Percentiles rank a stretch among this genome's conserved stretches.
phyloP scores from a whole-genome alignment of 2,888 invertebrate species.

The Calameuta idolon region DNA sequence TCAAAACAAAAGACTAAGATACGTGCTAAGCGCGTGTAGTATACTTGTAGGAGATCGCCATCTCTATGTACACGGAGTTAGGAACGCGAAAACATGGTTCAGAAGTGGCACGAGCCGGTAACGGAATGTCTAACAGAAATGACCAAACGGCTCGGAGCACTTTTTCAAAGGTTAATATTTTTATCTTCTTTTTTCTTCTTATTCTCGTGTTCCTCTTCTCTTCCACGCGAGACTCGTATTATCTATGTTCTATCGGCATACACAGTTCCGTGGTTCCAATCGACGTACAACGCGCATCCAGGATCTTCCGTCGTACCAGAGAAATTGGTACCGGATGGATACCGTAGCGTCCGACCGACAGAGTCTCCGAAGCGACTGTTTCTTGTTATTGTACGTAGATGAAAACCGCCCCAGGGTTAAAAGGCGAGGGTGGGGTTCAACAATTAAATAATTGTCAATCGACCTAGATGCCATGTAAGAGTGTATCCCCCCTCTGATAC shows the following conservation, averaged over 20 bases:
- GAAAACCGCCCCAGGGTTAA: constrained; percentile 8
- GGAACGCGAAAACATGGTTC: neutral
- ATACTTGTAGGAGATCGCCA: neutral
- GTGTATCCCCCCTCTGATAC: too few species aligned
- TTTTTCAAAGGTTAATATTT: constrained; percentile 25
- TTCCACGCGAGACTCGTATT: too few species aligned
- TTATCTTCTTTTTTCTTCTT: neutral
- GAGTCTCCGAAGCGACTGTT: too few species aligned
- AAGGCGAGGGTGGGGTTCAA: constrained; percentile 25
- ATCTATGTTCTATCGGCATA: too few species aligned
- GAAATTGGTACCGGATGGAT: too few species aligned
- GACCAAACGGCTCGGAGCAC: constrained; percentile 32
- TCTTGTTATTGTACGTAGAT: too few species aligned
- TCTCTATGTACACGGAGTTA: neutral
- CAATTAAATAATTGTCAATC: constrained; percentile 50
- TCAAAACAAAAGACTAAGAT: neutral
- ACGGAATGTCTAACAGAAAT: constrained; percentile 41
- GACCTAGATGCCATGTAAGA: constrained; percentile 37
- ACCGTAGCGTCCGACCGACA: too few species aligned
- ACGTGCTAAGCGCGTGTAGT: too few species aligned
- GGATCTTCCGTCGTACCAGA: too few species aligned
- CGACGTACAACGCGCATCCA: too few species aligned
- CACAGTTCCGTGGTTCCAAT: too few species aligned
- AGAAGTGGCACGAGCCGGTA: constrained; percentile 43
- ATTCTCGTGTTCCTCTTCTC: neutral